Evolutionary conservation across 2,113 vertebrate genomes (phyloP).

Genomic region (Meles meles): DNA sequence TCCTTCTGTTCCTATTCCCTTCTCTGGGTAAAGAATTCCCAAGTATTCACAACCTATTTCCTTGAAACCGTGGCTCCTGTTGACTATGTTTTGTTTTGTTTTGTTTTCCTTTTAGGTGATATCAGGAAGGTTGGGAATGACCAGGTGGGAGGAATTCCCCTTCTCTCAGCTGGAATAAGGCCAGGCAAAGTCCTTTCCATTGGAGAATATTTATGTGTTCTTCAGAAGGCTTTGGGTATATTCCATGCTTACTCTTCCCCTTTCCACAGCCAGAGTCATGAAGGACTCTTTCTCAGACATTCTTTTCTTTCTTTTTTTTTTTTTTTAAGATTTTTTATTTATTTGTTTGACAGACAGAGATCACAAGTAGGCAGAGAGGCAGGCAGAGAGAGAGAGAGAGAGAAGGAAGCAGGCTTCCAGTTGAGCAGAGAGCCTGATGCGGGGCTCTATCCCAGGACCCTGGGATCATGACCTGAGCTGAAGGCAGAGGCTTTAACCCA

Average conservation of each 20-base stretch:
- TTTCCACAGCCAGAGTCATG: neutral
- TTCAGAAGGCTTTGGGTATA: neutral
- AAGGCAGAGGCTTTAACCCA: too few species aligned
- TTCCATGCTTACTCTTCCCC: neutral
- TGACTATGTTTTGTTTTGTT: neutral
- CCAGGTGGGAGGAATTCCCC: neutral
- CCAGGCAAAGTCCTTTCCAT: neutral
- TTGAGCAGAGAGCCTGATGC: too few species aligned
- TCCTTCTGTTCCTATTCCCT: neutral
- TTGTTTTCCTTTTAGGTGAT: neutral
- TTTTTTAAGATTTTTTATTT: too few species aligned
- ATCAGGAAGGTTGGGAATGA: neutral
- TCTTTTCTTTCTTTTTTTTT: too few species aligned
- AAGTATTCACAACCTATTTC: neutral
- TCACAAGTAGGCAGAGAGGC: too few species aligned
- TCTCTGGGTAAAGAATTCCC: neutral
- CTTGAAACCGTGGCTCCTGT: neutral
- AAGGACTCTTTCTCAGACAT: neutral
- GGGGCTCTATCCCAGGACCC: too few species aligned
- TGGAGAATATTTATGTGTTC: neutral
- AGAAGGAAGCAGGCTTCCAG: too few species aligned
- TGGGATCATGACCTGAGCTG: too few species aligned
- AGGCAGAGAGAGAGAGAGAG: too few species aligned
- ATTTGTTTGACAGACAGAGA: too few species aligned
- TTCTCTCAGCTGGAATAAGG: neutral